These are phyloP conservation scores for Gymnocypris eckloni DNA, from an alignment of 2,797 vertebrate species.

Conservation along the genomic window DNA sequence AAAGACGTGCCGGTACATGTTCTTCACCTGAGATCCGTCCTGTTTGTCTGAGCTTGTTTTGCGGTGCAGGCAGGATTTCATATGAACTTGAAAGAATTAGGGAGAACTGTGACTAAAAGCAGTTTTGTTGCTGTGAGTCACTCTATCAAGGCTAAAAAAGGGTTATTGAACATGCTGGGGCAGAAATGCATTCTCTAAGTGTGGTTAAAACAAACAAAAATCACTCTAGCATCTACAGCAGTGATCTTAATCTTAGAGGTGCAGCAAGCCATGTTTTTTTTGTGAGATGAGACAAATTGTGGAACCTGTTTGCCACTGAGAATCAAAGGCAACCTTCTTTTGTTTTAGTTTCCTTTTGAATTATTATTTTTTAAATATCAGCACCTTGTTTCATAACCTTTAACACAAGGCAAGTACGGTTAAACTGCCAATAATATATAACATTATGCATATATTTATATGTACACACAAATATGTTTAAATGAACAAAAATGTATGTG, in stretches of 20 bases:
- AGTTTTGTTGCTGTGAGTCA: not conserved
- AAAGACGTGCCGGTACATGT: slow-evolving; percentile 33
- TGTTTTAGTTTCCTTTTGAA: not conserved
- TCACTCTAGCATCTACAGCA: not conserved
- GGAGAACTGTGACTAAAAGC: not conserved
- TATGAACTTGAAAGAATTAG: slow-evolving; percentile 12
- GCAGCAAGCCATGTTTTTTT: not conserved
- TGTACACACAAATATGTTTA: not conserved
- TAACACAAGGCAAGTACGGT: not conserved
- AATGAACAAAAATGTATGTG: not conserved
- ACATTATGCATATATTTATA: too few species aligned
- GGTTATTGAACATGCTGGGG: slow-evolving; percentile 10
- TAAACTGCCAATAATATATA: not conserved
- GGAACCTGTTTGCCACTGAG: not conserved
- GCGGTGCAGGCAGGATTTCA: slow-evolving; percentile 28
- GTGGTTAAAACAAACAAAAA: not conserved
- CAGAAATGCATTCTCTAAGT: slow-evolving; percentile 10
- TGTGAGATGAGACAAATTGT: not conserved
- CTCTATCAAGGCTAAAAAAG: not conserved
- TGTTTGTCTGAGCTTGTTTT: slow-evolving; percentile 48
- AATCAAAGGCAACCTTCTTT: not conserved
- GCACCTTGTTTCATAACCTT: not conserved
- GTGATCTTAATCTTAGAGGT: not conserved
- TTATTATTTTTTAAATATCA: not conserved
- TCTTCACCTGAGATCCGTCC: not conserved